Conservation (phyloP, 92 coral and sea anemone genomes). For the Muricea muricata region DNA sequence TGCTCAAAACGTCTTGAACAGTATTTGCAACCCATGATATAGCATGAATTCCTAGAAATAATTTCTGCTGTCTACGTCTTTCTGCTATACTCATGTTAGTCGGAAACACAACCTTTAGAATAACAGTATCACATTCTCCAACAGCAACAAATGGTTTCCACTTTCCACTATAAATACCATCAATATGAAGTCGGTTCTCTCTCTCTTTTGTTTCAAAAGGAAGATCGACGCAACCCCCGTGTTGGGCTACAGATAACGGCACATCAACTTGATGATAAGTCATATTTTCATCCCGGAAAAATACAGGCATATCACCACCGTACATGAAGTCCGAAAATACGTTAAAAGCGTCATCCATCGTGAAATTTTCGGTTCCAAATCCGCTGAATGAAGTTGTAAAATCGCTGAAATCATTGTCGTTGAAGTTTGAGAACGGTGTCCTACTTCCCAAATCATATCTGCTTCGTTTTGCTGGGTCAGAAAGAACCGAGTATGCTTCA, state of each 20-base stretch:
- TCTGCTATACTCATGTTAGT: slow-evolving; percentile 30
- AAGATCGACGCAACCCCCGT: slow-evolving; percentile 2
- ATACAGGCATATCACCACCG: slow-evolving; percentile 37
- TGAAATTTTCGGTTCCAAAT: not conserved
- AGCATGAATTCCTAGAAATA: slow-evolving; percentile 38
- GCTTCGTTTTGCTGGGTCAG: slow-evolving; percentile 82
- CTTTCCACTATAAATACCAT: slow-evolving; percentile 27
- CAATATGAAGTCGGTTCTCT: not conserved
- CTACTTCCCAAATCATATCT: slow-evolving; percentile 21
- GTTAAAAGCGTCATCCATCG: slow-evolving; percentile 36
- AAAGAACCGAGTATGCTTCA: slow-evolving; percentile 92
- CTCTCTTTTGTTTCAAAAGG: not conserved
- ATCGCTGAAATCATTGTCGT: slow-evolving; percentile 4
- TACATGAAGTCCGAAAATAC: slow-evolving; percentile 45
- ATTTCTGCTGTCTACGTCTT: slow-evolving; percentile 33
- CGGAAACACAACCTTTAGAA: slow-evolving; percentile 24
- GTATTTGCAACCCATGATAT: slow-evolving; percentile 16
- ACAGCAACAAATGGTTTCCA: slow-evolving; percentile 37
- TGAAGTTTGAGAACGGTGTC: not conserved
- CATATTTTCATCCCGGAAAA: slow-evolving; percentile 30
- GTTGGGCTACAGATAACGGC: slow-evolving; percentile 29
- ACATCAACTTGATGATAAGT: slow-evolving; percentile 36
- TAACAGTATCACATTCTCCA: slow-evolving; percentile 10
- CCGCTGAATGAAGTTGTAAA: slow-evolving; percentile 7
- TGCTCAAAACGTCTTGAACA: not conserved